Conservation (phyloP, 2,797 vertebrate genomes). For the Sebastes cheni region DNA sequence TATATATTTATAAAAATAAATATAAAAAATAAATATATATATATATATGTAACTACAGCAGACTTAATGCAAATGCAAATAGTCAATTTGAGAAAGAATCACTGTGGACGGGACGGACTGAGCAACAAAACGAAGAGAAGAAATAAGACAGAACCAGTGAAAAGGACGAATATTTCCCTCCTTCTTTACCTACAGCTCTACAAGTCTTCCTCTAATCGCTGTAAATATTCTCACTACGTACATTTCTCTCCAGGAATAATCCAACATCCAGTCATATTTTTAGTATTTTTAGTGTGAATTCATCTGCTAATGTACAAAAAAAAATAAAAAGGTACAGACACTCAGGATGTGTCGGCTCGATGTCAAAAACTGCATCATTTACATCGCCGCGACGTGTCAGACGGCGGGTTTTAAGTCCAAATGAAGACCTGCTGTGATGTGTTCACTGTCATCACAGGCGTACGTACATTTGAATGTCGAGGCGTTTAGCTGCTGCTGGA, state of each 20-base stretch:
- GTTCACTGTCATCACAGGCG: slow-evolving; percentile 3
- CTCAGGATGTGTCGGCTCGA: not conserved
- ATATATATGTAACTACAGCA: too few relatives aligned
- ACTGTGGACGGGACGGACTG: not conserved
- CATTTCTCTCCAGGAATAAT: not conserved
- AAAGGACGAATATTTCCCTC: not conserved
- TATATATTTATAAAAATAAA: too few relatives aligned
- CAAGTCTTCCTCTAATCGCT: not conserved
- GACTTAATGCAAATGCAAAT: not conserved
- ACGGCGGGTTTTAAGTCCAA: not conserved
- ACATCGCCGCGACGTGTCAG: not conserved
- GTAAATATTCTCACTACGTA: not conserved
- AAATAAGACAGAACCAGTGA: not conserved
- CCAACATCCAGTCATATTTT: not conserved
- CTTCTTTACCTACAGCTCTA: not conserved
- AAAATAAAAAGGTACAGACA: not conserved
- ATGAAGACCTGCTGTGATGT: not conserved
- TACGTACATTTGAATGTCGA: not conserved
- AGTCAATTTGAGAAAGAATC: not conserved
- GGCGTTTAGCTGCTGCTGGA: not conserved
- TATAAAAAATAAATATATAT: too few relatives aligned
- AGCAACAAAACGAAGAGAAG: not conserved
- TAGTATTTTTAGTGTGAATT: not conserved
- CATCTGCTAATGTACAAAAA: not conserved
- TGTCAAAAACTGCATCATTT: not conserved